A percentile compares a stretch with the other conserved stretches of the same genome.
Evolutionary conservation across 2,888 invertebrate genomes (phyloP).

Genomic region (Saturnia pavonia): DNA sequence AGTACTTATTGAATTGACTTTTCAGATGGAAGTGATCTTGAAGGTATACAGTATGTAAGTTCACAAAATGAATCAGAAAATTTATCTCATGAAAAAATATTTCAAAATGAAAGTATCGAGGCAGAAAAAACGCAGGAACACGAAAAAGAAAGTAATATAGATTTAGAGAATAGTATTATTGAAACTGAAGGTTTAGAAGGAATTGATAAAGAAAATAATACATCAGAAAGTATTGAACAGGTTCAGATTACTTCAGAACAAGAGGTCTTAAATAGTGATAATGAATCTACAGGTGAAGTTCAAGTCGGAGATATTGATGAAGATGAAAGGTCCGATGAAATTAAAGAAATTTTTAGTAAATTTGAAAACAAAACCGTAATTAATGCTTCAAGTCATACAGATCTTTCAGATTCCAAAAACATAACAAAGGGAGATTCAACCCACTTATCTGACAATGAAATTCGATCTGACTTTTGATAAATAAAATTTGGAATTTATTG

Average conservation of each 20-base stretch:
- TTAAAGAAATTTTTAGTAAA: not conserved
- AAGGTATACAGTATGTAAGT: not conserved
- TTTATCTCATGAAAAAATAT: not conserved
- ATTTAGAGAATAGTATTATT: not conserved
- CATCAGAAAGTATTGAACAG: not conserved
- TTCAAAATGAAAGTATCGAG: not conserved
- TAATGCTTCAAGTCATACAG: not conserved
- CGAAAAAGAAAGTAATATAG: not conserved
- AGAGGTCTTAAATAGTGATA: not conserved
- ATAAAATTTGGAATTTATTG: not conserved
- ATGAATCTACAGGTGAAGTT: not conserved
- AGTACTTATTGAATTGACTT: not conserved
- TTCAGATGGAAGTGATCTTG: slow-evolving; percentile 2
- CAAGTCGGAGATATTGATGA: not conserved
- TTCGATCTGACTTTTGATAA: not conserved
- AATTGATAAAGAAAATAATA: not conserved
- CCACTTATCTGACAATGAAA: slow-evolving; percentile 3
- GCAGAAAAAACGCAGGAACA: not conserved
- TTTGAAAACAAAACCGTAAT: not conserved
- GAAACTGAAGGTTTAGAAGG: not conserved
- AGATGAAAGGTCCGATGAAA: not conserved
- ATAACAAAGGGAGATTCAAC: not conserved
- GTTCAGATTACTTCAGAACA: not conserved
- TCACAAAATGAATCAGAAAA: not conserved
- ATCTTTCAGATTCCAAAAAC: not conserved